phyloP scores from a whole-genome alignment of 2,797 vertebrate genomes.

The Echiichthys vipera region DNA sequence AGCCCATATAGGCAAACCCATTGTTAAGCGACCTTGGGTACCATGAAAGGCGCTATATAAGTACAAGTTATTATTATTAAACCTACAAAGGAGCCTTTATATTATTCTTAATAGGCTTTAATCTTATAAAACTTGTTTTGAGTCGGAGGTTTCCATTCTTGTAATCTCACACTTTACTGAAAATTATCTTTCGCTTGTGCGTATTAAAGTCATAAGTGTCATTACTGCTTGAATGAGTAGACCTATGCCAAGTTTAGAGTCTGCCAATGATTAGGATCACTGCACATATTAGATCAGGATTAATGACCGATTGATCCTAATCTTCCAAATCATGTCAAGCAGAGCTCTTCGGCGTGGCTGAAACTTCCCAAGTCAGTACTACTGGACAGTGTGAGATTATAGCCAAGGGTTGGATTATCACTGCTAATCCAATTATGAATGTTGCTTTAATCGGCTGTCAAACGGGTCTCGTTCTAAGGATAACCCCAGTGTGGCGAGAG shows the following conservation, averaged over 20 bases:
- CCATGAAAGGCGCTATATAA: too few relatives aligned
- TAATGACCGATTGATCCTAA: constrained; percentile 60
- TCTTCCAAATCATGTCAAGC: constrained; percentile 68
- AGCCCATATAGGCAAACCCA: not conserved
- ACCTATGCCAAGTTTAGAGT: constrained; percentile 1
- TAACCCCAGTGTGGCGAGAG: constrained; percentile 35
- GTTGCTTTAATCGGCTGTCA: constrained; percentile 50
- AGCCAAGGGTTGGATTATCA: constrained; percentile 68
- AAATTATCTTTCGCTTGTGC: not conserved
- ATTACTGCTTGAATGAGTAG: not conserved
- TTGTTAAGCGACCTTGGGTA: too few relatives aligned
- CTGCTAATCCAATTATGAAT: constrained; percentile 71
- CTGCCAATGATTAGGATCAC: constrained; percentile 43
- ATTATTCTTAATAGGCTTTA: not conserved
- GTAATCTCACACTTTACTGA: not conserved
- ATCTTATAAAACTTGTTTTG: not conserved
- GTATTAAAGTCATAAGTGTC: too few relatives aligned
- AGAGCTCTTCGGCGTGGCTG: constrained; percentile 30
- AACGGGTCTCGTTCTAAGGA: constrained; percentile 27
- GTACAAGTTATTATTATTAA: too few relatives aligned
- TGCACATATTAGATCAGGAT: constrained; percentile 53
- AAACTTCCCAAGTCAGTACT: constrained; percentile 38
- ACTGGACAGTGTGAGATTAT: constrained; percentile 68
- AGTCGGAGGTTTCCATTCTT: not conserved
- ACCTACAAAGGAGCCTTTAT: not conserved